Base-by-base conservation (phyloP, 2,888 invertebrate genomes). In the Hypolimnas misippus region DNA sequence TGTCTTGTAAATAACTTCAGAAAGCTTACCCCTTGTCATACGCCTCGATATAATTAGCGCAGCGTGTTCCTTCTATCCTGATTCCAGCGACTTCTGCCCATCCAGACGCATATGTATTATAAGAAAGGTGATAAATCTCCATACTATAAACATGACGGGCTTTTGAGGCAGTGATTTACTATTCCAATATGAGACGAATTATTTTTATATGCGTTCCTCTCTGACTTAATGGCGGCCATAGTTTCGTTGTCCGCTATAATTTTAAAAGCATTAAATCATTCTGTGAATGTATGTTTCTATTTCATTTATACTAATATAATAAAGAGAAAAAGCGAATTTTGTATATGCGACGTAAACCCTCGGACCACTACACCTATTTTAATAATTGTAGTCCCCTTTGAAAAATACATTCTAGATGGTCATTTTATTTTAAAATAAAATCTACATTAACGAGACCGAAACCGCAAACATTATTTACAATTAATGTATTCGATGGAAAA, bases 1-100 rank as follows among this genome's bases (percentile, higher is more conserved):
- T n/a, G n/a, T n/a, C 25, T 14, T 49, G 29, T 14, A 25, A 29
- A 49, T 29, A 29, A 14, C 29, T 6, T 19, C 31, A 35, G 49
- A 51, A 19, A 16, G 33, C 44, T 19, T 31, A 16, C 12, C 4
- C n/a, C 60, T 57, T 62, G 60, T 67, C 57, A 60, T 63, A 65
- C 55, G 59, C 61, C 58, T 49, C 25, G 52, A 64, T 70, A 68
- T 68, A 73, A 67, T 70, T 71, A 72, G 68, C 67, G 51, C 55
- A 57, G 58, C 50, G 54, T 57, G 57, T 51, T 56, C 53, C 63
- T 61, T 69, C 63, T 62, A 52, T 70, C 57, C 40, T 61, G 64
- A 69, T 66, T 68, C 63, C 65, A 53, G 57, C 42, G 62, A 67
- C 58, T 62, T 52, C 60, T 62, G 58, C 64, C 54, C 66, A 52